Percentiles rank a stretch among this genome's conserved stretches.
Conservation (phyloP, 1,140 invertebrate species). For the Pseudoatta argentina region DNA sequence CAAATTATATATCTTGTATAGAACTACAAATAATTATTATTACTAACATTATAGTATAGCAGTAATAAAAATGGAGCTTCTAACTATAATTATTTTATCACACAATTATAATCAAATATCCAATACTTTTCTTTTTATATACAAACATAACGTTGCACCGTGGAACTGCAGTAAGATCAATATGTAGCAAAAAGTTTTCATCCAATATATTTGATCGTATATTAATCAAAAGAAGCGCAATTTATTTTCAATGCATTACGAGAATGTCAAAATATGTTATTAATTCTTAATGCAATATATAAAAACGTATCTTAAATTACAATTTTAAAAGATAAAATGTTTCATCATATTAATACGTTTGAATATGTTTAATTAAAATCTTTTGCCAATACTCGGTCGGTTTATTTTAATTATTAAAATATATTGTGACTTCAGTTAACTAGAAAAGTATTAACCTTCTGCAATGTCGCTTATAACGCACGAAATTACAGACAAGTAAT, state of each 20-base stretch:
- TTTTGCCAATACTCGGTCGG: background rate
- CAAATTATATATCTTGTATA: too few species aligned
- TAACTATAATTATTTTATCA: too few species aligned
- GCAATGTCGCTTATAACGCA: conserved; percentile 1
- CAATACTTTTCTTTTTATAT: too few species aligned
- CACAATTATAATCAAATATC: too few species aligned
- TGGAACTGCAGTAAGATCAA: background rate
- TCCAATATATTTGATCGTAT: conserved; percentile 5
- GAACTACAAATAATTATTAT: too few species aligned
- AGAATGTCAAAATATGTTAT: background rate
- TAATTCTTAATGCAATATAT: background rate
- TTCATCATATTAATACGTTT: background rate
- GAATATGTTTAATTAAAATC: conserved; percentile 10
- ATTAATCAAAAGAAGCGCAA: background rate
- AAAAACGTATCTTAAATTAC: background rate
- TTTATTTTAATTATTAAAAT: background rate
- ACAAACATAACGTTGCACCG: too few species aligned
- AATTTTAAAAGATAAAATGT: background rate
- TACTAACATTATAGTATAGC: too few species aligned
- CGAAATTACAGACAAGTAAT: conserved; percentile 7
- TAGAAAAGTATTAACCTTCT: background rate
- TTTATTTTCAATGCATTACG: background rate
- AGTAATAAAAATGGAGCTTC: too few species aligned
- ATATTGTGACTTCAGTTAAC: conserved; percentile 16
- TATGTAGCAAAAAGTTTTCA: background rate